Base-by-base conservation (phyloP, 1,140 invertebrate species). In the Aphidius ervi region DNA sequence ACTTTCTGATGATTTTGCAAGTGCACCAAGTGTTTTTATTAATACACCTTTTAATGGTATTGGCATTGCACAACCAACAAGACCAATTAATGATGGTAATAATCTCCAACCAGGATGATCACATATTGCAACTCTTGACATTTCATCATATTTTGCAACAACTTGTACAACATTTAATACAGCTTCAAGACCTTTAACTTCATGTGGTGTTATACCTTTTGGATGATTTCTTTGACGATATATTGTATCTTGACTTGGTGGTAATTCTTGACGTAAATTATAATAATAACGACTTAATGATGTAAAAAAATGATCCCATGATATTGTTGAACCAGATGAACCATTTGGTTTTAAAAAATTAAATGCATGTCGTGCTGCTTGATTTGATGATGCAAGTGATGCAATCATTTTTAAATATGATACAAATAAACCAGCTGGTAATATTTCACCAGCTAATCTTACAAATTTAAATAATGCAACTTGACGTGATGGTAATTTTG, bases 381-480 rank as follows among this genome's bases (percentile, higher is more conserved):
- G 82, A 20, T 83, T 81, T 31, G 87, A 87, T 61, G 86, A 88
- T 0, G 92, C 88, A 37, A 98, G 80, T 7, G 92, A 89, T 0
- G 86, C 87, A 59, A 97, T 83, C 86, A 97, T 93, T 62, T 87
- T 88, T 49, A 96, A 80, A 77, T 96, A 97, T 0, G 92, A 88
- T 7, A 92, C 87, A 74, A 94, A 94, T 40, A 97, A 76, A 4
- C 89, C 86, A 9, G 91, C 85, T n/a, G 92, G 90, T 42, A 96
- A 77, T 71, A 93, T 82, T 74, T 95, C 93, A 50, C 94, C 91
- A 46, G 93, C 90, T 56, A 94, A 81, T 5, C 92, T 83, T 5
- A 97, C 86, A 77, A 97, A 96, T 81, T 97, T 97, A 75, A 91
- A 94, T 7, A 97, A 81, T 1, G 89, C 88, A 16, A 92, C 87